Base-by-base conservation (phyloP, 2,888 invertebrate species). In the Volucella bombylans region DNA sequence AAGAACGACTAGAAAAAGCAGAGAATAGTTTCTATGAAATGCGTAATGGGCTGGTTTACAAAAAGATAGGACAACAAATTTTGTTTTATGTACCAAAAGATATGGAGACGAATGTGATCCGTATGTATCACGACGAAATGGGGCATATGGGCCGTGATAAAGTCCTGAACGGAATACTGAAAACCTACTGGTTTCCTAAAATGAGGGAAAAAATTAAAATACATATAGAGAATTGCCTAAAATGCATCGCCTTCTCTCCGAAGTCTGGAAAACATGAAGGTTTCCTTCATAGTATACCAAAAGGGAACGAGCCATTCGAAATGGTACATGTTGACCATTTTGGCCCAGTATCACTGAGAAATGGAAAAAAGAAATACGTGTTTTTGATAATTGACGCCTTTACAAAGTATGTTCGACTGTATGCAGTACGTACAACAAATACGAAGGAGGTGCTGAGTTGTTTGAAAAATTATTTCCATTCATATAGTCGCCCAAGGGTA, bases 241-340 rank as follows among this genome's bases (percentile, higher is more conserved):
- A 79, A 9, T 83, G 83, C 15, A 67, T 74, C 12, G 57, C 59
- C 1, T 83, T 69, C 23, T 71, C 71, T 15, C n/a, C 55, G 31
- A 41, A 52, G 14, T 31, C 11, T 10, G 79, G 83, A 1, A 85
- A 85, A 62, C 12, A 45, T 8, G 88, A 89, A 77, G 88, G 89
- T 12, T 82, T 82, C 15, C 62, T 90, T 9, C 87, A 89, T 55
- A 77, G 78, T 31, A 88, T 64, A 49, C 62, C 47, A 10, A 68
- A 54, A 18, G 18, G 18, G 18, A 1, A 18, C 1, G 18, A 1
- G 18, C 18, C 18, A 18, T 18, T 18, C 18, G 45, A 83, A 8
- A 69, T 62, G 11, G 4, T 82, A n/a, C 87, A 87, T 62, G 31
- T 80, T 2, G 85, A 87, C 41, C 67, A 81, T 64, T 82, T 62